Evolutionary conservation across 2,113 vertebrate genomes (phyloP).

Genomic region (Chaenocephalus aceratus): DNA sequence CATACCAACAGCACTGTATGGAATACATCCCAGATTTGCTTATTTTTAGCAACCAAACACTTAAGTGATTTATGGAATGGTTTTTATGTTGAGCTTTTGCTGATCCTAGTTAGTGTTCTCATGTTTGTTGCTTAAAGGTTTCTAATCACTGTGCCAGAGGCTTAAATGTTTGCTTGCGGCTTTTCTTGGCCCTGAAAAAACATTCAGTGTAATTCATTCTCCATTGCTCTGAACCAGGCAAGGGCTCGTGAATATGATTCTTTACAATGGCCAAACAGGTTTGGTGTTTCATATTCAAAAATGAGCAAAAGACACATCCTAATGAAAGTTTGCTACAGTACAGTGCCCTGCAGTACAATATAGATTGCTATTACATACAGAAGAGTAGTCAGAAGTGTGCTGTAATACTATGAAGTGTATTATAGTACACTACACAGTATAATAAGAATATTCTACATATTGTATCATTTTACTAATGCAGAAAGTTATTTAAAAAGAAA

Average conservation of each 20-base stretch:
- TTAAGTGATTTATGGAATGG: conserved; percentile 35
- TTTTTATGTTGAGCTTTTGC: conserved; percentile 56
- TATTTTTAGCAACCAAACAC: conserved; percentile 40
- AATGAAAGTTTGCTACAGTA: background rate
- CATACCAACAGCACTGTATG: background rate
- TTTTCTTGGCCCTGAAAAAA: conserved; percentile 59
- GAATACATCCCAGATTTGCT: conserved; percentile 22
- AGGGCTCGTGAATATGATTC: conserved; percentile 21
- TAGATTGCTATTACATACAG: background rate
- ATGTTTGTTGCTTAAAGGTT: conserved; percentile 53
- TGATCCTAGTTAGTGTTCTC: conserved; percentile 53
- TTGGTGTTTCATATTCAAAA: conserved; percentile 9
- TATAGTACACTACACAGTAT: background rate
- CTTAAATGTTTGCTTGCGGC: conserved; percentile 65
- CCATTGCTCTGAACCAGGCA: conserved; percentile 24
- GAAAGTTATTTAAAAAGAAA: conserved; percentile 21
- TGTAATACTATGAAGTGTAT: background rate
- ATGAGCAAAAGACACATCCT: background rate
- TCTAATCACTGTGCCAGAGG: conserved; percentile 61
- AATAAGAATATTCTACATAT: conserved; percentile 6
- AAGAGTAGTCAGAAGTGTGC: background rate
- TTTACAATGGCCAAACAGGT: conserved; percentile 18
- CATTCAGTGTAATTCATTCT: conserved; percentile 45
- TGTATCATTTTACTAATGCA: conserved; percentile 20
- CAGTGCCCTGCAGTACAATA: background rate